A percentile compares a stretch with the other conserved stretches of the same genome.
phyloP scores from a whole-genome alignment of 1,140 invertebrate species.

The Diabrotica virgifera region DNA sequence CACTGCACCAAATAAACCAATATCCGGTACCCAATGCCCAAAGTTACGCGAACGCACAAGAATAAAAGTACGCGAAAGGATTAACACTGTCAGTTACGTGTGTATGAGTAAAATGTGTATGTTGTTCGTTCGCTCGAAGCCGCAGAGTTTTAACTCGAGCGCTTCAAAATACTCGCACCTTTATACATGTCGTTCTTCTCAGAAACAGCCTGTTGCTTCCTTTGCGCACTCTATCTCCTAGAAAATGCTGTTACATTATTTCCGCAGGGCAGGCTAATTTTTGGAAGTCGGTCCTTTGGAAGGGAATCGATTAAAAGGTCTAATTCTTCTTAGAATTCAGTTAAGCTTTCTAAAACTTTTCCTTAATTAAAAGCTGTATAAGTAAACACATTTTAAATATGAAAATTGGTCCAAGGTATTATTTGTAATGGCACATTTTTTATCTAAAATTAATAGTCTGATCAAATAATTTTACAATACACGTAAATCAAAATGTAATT shows the following conservation, averaged over 20 bases:
- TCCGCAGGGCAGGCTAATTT: neutral
- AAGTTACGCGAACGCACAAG: neutral
- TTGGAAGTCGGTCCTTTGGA: neutral
- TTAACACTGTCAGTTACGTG: neutral
- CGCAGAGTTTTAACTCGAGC: conserved; percentile 8
- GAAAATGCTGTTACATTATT: neutral
- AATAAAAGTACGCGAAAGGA: neutral
- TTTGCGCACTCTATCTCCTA: neutral
- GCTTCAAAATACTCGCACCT: conserved; percentile 11
- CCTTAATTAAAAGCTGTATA: too few relatives aligned
- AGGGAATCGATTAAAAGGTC: neutral
- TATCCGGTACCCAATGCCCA: conserved; percentile 5
- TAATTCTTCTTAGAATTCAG: neutral
- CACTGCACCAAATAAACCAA: neutral
- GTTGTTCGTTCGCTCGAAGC: neutral
- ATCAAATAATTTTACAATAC: too few relatives aligned
- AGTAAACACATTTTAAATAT: too few relatives aligned
- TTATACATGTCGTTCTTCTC: conserved; percentile 8
- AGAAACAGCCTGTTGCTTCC: neutral
- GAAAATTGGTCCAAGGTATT: too few relatives aligned
- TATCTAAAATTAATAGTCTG: too few relatives aligned
- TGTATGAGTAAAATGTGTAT: neutral
- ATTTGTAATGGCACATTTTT: too few relatives aligned
- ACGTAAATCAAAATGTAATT: too few relatives aligned
- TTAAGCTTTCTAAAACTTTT: neutral